Conservation (phyloP, 2,888 invertebrate genomes). For the Cacoxenus indagator region DNA sequence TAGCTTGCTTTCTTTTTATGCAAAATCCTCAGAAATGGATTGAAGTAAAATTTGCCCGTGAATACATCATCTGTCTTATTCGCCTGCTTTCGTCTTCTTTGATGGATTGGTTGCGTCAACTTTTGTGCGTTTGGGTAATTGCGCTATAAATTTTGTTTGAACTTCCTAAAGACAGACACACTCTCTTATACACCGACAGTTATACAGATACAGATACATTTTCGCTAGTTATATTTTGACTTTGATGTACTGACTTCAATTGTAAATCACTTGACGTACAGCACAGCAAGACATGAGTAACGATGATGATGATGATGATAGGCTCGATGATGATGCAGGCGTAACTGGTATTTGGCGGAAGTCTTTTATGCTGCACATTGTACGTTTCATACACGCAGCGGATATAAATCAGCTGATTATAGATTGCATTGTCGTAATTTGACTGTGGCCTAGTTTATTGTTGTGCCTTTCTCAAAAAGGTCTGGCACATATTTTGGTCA, state of each 20-base stretch:
- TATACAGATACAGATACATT: too few relatives aligned
- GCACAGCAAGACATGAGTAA: too few relatives aligned
- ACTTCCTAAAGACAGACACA: too few relatives aligned
- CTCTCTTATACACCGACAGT: too few relatives aligned
- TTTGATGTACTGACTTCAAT: conserved; percentile 5
- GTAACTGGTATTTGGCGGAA: background rate
- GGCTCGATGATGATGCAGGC: background rate
- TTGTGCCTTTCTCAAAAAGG: background rate
- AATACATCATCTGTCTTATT: too few relatives aligned
- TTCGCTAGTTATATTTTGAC: background rate
- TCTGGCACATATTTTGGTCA: too few relatives aligned
- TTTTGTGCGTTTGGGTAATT: conserved; percentile 20
- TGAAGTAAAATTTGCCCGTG: too few relatives aligned
- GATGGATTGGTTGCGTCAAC: conserved; percentile 20
- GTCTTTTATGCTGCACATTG: background rate
- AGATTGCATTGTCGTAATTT: conserved; percentile 4
- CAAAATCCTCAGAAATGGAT: too few relatives aligned
- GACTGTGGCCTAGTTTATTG: background rate
- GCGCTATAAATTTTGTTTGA: conserved; percentile 23
- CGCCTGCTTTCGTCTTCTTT: too few relatives aligned
- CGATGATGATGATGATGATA: background rate
- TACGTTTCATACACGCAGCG: background rate
- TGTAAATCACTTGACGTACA: conserved; percentile 15
- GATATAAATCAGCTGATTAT: conserved; percentile 20
- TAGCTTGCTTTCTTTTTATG: too few relatives aligned